Evolutionary conservation across 2,113 vertebrate genomes (phyloP).

Genomic region (Rhombomys opimus): DNA sequence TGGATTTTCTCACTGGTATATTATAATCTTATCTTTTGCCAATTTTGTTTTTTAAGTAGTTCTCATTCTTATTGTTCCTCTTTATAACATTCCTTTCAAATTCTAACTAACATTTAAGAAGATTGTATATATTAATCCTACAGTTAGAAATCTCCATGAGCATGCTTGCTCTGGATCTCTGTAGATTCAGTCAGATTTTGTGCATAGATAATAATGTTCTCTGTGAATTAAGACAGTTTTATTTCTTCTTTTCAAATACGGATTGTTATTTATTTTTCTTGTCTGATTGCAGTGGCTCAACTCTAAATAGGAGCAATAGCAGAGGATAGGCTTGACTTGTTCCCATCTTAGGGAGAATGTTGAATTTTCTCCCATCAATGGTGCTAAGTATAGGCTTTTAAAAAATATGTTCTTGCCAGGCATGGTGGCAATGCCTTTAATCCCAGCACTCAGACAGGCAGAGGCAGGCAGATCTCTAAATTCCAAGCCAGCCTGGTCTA

Average conservation of each 20-base stretch:
- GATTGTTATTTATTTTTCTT: constrained; percentile 16
- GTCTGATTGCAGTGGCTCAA: background rate
- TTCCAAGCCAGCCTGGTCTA: no score
- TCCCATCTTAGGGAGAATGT: background rate
- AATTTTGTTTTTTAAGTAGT: constrained; percentile 38
- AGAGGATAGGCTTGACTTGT: background rate
- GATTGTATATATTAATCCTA: background rate
- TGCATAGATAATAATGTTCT: background rate
- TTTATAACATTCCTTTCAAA: background rate
- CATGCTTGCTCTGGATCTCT: background rate
- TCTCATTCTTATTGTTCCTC: background rate
- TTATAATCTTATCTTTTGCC: constrained; percentile 20
- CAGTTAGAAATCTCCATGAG: background rate
- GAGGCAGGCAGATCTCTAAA: no score
- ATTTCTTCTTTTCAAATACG: background rate
- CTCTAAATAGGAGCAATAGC: background rate
- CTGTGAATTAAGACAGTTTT: background rate
- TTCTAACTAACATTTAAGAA: background rate
- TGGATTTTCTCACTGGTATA: background rate
- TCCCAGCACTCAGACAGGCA: no score
- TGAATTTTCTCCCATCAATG: background rate
- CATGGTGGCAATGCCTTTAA: no score
- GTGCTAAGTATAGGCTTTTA: background rate
- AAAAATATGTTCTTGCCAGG: background rate
- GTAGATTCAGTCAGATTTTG: constrained; percentile 16